Evolutionary conservation across 2,797 vertebrate species (phyloP), one percentile per base, ranked within the genome.

Genomic region (Tokudaia muenninki): DNA sequence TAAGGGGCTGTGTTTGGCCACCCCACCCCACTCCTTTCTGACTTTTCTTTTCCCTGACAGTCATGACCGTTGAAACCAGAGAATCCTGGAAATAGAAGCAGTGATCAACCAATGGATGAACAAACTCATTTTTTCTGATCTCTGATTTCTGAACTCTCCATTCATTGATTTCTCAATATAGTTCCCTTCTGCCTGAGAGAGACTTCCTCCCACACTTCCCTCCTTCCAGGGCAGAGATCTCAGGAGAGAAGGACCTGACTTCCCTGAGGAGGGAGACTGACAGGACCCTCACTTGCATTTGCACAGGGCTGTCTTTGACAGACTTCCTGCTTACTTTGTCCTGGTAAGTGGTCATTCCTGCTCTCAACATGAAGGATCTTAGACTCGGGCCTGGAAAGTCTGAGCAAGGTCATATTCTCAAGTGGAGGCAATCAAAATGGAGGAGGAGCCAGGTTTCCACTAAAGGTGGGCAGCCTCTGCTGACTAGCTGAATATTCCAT

Each of bases 21-120:
- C 9, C 57, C 83, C 3, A 7, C 21, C 31, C 4, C 10, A 12
- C 47, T 81, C 55, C 47, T 37, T 47, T 63, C 55, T 50, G 47
- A 57, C 6, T 22, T 55, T 21, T 13, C 8, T 7, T 81, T 61
- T 34, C 67, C 57, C 86, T 29, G 31, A 75, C 26, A 92, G 65
- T 67, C 22, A 67, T 2, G 26, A 93, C 72, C 4, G 72, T 37
- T 84, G 83, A 96, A 96, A 41, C 5, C 57, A 88, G 72, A 44
- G 19, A 87, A 87, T 87, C 37, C 57, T 77, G 50, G 63, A 97
- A 93, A 87, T 22, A 79, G 79, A 94, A 84, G 67, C 65, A 63
- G 81, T 22, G 41, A 52, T 77, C 41, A 72, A 57, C 16, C 44
- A 59, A 26, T 44, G 37, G 22, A 37, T 14, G 1, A 59, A 12